phyloP scores from a whole-genome alignment of 2,888 invertebrate genomes.

The Julus scandinavius region DNA sequence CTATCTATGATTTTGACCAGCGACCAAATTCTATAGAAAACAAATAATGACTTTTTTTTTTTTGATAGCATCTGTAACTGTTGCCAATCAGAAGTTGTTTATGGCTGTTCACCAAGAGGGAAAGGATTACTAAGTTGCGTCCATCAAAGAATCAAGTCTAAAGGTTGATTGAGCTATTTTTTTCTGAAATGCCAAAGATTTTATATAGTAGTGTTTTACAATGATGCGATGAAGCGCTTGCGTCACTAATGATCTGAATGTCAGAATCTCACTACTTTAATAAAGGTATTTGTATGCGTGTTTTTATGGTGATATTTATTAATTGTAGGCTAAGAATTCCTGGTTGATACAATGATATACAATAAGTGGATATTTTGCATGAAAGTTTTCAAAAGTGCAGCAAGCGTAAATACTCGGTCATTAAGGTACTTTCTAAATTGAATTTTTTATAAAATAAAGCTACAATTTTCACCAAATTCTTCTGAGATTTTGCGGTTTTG shows the following conservation, averaged over 20 bases:
- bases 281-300: not conserved
- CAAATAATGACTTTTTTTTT: slow-evolving; percentile 53
- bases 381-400: too few species aligned
- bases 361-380: too few species aligned
- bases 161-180: not conserved
- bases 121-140: slow-evolving; percentile 3
- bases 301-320: not conserved
- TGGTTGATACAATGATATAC: not conserved
- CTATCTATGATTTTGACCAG: not conserved
- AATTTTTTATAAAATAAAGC: too few species aligned
- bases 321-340: not conserved
- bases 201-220: not conserved
- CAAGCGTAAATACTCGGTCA: too few species aligned
- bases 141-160: not conserved
- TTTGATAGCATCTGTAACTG: slow-evolving; percentile 67
- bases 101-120: slow-evolving; percentile 65
- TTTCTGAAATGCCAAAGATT: slow-evolving; percentile 7
- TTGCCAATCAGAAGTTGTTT: slow-evolving; percentile 77
- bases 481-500: too few species aligned
- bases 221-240: not conserved
- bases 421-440: too few species aligned
- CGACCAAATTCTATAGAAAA: not conserved
- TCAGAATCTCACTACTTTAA: slow-evolving; percentile 14
- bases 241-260: not conserved
- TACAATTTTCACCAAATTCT: too few species aligned